These are phyloP conservation scores for Archips xylosteana DNA, from an alignment of 2,888 invertebrate genomes.

Conservation along the genomic window DNA sequence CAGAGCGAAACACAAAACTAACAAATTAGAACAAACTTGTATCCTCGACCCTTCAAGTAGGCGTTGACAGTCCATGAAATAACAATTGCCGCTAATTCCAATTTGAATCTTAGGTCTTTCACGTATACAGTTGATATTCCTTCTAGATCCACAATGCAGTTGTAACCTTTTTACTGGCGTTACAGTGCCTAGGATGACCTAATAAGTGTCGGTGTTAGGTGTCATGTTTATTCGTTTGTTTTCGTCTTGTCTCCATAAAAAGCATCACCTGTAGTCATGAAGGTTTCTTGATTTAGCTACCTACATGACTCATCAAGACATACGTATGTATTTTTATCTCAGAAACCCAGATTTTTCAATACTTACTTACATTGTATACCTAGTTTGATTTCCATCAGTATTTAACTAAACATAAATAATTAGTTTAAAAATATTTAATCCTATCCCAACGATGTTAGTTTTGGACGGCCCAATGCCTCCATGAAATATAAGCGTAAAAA, in stretches of 20 bases:
- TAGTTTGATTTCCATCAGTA: too few relatives aligned
- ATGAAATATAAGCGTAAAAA: too few relatives aligned
- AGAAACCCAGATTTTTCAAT: too few relatives aligned
- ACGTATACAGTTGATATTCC: background rate
- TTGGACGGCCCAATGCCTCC: too few relatives aligned
- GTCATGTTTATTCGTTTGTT: constrained; percentile 15
- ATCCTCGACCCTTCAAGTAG: constrained; percentile 2
- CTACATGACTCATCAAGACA: background rate
- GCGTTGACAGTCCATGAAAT: background rate
- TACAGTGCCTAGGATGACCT: background rate
- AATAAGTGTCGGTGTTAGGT: constrained; percentile 5
- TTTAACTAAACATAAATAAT: too few relatives aligned
- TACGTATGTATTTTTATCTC: background rate
- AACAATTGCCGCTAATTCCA: background rate
- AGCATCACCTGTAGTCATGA: background rate
- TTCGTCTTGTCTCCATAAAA: background rate
- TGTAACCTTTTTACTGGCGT: background rate
- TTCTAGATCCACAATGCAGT: background rate
- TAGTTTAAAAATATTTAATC: too few relatives aligned
- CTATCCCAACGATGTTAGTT: too few relatives aligned
- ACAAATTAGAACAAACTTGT: background rate
- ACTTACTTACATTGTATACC: too few relatives aligned
- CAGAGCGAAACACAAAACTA: background rate
- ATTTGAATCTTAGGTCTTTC: background rate
- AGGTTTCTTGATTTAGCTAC: background rate